phyloP scores from a whole-genome alignment of 2,113 vertebrate genomes.

The Melozone crissalis region DNA sequence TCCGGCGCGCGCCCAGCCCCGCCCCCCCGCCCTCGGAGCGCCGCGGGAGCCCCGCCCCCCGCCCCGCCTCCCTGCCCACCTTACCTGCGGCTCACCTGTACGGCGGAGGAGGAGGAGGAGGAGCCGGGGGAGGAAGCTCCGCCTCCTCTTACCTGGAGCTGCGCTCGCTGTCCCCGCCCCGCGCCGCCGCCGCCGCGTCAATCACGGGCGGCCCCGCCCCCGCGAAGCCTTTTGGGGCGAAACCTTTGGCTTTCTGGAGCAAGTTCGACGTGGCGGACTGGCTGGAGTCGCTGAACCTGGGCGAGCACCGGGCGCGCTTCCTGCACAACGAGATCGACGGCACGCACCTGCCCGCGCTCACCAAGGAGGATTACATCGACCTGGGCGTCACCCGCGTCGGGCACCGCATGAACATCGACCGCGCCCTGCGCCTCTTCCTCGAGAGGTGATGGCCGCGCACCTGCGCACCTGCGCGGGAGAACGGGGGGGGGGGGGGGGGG shows the following conservation, averaged over 20 bases:
- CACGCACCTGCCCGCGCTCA: conserved; percentile 89
- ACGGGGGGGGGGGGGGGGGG: too few relatives aligned
- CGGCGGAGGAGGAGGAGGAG: too few relatives aligned
- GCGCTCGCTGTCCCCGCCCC: neutral
- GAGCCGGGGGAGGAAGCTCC: too few relatives aligned
- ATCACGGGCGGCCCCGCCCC: too few relatives aligned
- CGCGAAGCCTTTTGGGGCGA: neutral
- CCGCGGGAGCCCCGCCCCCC: too few relatives aligned
- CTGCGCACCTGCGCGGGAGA: too few relatives aligned
- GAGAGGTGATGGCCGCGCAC: conserved; percentile 85
- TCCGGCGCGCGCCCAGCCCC: too few relatives aligned
- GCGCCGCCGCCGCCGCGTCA: too few relatives aligned
- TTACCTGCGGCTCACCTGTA: too few relatives aligned
- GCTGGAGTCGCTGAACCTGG: conserved; percentile 89
- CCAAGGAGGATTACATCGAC: conserved; percentile 94
- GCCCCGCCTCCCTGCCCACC: too few relatives aligned
- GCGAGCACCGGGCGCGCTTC: conserved; percentile 90
- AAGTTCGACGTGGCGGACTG: conserved; percentile 89
- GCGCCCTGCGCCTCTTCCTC: conserved; percentile 90
- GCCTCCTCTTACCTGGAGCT: too few relatives aligned
- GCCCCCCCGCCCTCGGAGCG: too few relatives aligned
- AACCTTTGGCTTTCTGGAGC: neutral
- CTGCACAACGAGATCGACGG: conserved; percentile 97
- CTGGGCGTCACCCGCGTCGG: conserved; percentile 92
- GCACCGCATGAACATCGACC: conserved; percentile 64